Base-by-base conservation (phyloP, 2,797 vertebrate genomes). In the Pelodytes ibericus region DNA sequence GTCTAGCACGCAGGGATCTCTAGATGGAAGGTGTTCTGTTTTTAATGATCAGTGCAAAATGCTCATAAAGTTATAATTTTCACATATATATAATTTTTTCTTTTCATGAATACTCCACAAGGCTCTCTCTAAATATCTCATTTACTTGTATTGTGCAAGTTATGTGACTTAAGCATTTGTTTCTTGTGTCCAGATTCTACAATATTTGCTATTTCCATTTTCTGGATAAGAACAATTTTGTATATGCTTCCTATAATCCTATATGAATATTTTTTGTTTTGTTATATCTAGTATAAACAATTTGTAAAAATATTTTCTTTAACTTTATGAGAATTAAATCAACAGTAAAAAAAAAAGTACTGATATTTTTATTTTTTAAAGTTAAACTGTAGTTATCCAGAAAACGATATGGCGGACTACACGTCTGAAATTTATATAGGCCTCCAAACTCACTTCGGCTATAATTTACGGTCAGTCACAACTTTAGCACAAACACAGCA, bases 11-110 rank as follows among this genome's bases (percentile, higher is more conserved):
- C 64, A 44, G 68, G 27, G 64, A 72, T 59, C 64, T 73, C 30
- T 57, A 31, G 63, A 78, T 72, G 51, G 56, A 72, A 72, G 69
- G 56, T 70, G 41, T 62, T 60, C 24, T 33, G 56, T 20, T 64
- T 53, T 36, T 72, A 33, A 53, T 68, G 70, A 26, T 79, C 76
- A 79, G 76, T 79, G 76, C 76, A 79, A 79, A 56, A 44, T 41
- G 56, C 29, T 49, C 16, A 41, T 72, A 30, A 11, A 72, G 26
- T 25, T 63, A 61, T 26, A 62, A 61, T 56, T 9, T 79, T 63
- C 72, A 77, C 67, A 10, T 49, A n/a, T 53, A 29, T 53, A 53
- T 24, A 24, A 15, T 2, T 47, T 61, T 39, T 16, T 24, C 5
- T 15, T 25, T 36, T 51, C 39, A 20, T 8, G 5, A 60, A 56